Evolutionary conservation across 2,113 vertebrate species (phyloP), one percentile per base, ranked within the genome.

Genomic region (Emberiza fucata): DNA sequence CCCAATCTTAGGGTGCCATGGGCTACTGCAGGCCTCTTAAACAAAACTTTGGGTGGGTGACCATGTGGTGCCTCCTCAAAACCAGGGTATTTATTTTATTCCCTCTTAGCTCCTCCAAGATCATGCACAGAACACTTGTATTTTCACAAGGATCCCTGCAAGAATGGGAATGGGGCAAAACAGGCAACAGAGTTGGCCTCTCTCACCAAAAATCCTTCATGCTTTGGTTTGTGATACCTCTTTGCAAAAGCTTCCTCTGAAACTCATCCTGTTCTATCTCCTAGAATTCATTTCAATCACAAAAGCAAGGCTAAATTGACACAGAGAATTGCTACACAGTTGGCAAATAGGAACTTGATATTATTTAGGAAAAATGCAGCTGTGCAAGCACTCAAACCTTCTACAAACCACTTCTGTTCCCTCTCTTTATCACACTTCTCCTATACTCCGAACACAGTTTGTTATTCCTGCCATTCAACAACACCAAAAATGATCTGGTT

Each of bases 101-200:
- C 33, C 5, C 0, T 10, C 8, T 42, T 14, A 39, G 15, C 12
- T 79, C 45, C 45, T 42, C 35, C 17, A 45, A 69, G 23, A 25
- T 33, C 37, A 24, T 6, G 14, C 14, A 53, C 21, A 47, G 25
- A 73, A 21, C 3, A 12, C 7, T 35, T 8, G 0, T 11, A 9
- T 25, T 23, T 69, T 59, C 45, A 19, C 9, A 1, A 23, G 14
- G 31, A 82, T 27, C 21, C 8, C 50, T 8, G 5, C 6, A 16
- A 4, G 2, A 35, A 51, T 0, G 4, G 42, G 35, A 57, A 73
- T 8, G n/a, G 63, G 15, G 10, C 42, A 48, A 22, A n/a, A 69
- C 61, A 61, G 39, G 45, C 64, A 61, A 7, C 37, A 60, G 19
- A n/a, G 33, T 24, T 33, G 45, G 45, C 18, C 15, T 70, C 50